Base-by-base conservation (phyloP, 2,797 vertebrate genomes). In the Melanotaenia nigrans region DNA sequence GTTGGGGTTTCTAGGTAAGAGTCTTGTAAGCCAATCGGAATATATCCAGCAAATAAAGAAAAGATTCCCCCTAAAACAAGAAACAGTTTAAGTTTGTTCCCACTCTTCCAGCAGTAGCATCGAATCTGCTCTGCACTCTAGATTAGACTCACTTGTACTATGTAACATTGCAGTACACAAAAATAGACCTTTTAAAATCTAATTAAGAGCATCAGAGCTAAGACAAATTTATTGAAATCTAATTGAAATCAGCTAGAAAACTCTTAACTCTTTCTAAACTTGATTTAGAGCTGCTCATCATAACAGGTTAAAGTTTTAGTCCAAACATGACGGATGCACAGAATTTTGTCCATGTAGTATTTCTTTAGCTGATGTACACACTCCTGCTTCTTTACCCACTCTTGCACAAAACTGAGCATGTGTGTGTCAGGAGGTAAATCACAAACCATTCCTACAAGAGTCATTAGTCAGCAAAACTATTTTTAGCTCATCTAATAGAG, bases 381-480 rank as follows among this genome's bases (percentile, higher is more conserved):
- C 33, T 45, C 47, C 47, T 51, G 30, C 42, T 32, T 25, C 13
- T 3, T 55, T 12, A 11, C 12, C 12, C 51, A 5, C n/a, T 36
- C 61, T 22, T 13, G 13, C 20, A 32, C 36, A 30, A 51, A 20
- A 62, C 24, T 33, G 16, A 33, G 32, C 16, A 3, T 33, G 54
- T 70, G 33, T 62, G 22, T 33, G 13, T 3, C 25, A 1, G 42
- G 13, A 4, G 30, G 32, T 58, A 28, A 65, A 54, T 68, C 57
- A 70, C 64, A 13, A 63, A 55, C 28, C 8, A 14, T 54, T 56
- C 64, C 70, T 62, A 59, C 62, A 33, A 30, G 12, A 68, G 20
- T 71, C 59, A 69, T 51, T 65, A 56, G 47, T 79, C 66, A 66
- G 33, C 8, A 1, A 56, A 24, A 66, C 47, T 73, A 74, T 79